Evolutionary conservation across 2,888 invertebrate genomes (phyloP), one percentile per base, ranked within the genome.

Genomic region (Callosobruchus maculatus): DNA sequence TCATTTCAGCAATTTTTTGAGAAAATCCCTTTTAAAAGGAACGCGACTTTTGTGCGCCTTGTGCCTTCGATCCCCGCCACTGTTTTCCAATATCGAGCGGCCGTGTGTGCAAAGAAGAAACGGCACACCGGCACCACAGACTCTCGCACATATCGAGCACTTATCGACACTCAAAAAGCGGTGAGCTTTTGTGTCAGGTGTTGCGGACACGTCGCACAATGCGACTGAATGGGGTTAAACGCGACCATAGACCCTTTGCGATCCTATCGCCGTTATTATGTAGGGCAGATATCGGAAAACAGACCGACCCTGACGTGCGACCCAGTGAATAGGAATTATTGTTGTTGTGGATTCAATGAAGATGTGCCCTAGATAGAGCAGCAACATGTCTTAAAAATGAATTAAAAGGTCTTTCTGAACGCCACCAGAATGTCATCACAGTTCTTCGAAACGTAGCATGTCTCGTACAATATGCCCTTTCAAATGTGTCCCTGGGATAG

Each of bases 151-250:
- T 49, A 68, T 68, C 75, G 75, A 77, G 75, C 77, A 80, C 80
- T 81, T 81, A 80, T 81, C 78, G 79, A 75, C 78, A 79, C 79
- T 80, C 77, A 73, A 77, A 80, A 79, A 77, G 77, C 73, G 77
- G 78, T 73, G 73, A 77, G 76, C 77, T 68, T 71, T 78, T 78
- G 71, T 79, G 79, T 80, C 78, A 75, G 78, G 78, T 78, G 78
- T 80, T 79, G 78, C 77, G 78, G 80, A 78, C 75, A 73, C 74
- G 74, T 76, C 69, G 71, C 71, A 77, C 77, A 79, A 77, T 75
- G 75, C 69, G n/a, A 70, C 30, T 49, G 74, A 80, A 76, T 76
- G 79, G 76, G 80, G 78, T 78, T 77, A 74, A 74, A 76, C 21
- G 22, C 22, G 68, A 68, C 68, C 49, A 49, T 49, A 18, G 49